phyloP scores from a whole-genome alignment of 2,888 invertebrate genomes.

The Cyclophora albipunctata region DNA sequence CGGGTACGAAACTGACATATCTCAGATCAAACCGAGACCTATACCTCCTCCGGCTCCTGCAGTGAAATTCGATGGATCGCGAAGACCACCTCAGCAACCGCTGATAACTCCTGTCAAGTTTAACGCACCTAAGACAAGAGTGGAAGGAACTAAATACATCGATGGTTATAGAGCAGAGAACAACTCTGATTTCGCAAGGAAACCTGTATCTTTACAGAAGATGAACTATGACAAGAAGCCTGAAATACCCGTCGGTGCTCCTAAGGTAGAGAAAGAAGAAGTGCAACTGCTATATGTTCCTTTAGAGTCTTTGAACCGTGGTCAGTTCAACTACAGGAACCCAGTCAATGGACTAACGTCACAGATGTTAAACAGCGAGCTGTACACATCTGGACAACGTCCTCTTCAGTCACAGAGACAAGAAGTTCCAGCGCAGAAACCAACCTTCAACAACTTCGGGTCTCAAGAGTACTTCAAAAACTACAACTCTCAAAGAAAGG shows the following conservation, averaged over 20 bases:
- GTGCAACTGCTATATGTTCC: slow-evolving; percentile 89
- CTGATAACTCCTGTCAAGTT: slow-evolving; percentile 18
- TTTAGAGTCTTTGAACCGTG: slow-evolving; percentile 80
- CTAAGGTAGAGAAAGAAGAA: slow-evolving; percentile 74
- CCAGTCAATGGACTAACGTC: slow-evolving; percentile 25
- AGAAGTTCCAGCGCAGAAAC: slow-evolving; percentile 47
- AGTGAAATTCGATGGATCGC: slow-evolving; percentile 34
- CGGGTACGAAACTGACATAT: slow-evolving; percentile 39
- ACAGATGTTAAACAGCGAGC: slow-evolving; percentile 44
- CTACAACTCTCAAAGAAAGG: slow-evolving; percentile 43
- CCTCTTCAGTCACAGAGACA: slow-evolving; percentile 35
- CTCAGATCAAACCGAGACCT: slow-evolving; percentile 36
- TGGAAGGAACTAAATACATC: slow-evolving; percentile 51
- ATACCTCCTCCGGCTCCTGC: slow-evolving; percentile 32
- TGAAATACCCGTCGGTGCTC: slow-evolving; percentile 30
- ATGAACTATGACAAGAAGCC: slow-evolving; percentile 45
- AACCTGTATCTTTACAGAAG: slow-evolving; percentile 56
- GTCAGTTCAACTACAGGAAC: slow-evolving; percentile 57
- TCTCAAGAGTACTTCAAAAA: slow-evolving; percentile 46
- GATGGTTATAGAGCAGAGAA: slow-evolving; percentile 64
- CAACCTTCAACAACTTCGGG: slow-evolving; percentile 38
- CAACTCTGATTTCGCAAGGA: slow-evolving; percentile 36
- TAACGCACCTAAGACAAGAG: slow-evolving; percentile 21
- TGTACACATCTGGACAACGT: slow-evolving; percentile 38
- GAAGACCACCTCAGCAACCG: slow-evolving; percentile 22